Evolutionary conservation across 2,113 vertebrate genomes (phyloP), one percentile per base, ranked within the genome.

Genomic region (Chaetodon auriga): DNA sequence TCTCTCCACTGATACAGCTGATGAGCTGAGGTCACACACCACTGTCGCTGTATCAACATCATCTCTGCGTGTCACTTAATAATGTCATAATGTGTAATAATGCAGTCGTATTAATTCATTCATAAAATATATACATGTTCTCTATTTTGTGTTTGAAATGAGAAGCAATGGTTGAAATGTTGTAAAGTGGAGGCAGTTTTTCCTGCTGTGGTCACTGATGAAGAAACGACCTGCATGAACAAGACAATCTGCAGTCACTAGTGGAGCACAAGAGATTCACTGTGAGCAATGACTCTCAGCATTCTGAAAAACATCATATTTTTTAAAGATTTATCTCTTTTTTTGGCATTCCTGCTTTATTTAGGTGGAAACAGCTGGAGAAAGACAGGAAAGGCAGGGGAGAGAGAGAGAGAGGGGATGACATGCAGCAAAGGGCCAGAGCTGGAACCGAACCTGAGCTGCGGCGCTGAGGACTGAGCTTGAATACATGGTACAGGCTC

Each of bases 1-100:
- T 88, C 87, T 68, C 77, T 75, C 54, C 83, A 86, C 81, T 84
- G 92, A 91, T 91, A 93, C 80, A 81, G 85, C 86, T 90, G 89
- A 93, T 92, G 89, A 85, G 74, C 75, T 41, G 70, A 80, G 86
- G 86, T 89, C 83, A 82, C 54, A 87, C 75, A 80, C 58, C 66
- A 60, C 78, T 49, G 68, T 77, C 75, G n/a, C 80, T 62, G 54
- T 5, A 30, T 78, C 72, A 71, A 68, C 85, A 80, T 43, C 55
- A 58, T 60, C 70, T 46, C 43, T 19, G 54, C 35, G 21, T 12
- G 79, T 81, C 66, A 73, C n/a, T 58, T 16, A 30, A 30, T 30
- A 30, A 30, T 30, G 30, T 30, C 30, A 30, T 30, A 30, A 30
- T 3, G 30, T 48, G 35, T 15, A 57, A 65, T 18, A 71, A 61